Percentiles rank a stretch among this genome's conserved stretches.
These are phyloP conservation scores for Rhingia rostrata DNA, from an alignment of 2,888 invertebrate genomes.

Conservation along the genomic window DNA sequence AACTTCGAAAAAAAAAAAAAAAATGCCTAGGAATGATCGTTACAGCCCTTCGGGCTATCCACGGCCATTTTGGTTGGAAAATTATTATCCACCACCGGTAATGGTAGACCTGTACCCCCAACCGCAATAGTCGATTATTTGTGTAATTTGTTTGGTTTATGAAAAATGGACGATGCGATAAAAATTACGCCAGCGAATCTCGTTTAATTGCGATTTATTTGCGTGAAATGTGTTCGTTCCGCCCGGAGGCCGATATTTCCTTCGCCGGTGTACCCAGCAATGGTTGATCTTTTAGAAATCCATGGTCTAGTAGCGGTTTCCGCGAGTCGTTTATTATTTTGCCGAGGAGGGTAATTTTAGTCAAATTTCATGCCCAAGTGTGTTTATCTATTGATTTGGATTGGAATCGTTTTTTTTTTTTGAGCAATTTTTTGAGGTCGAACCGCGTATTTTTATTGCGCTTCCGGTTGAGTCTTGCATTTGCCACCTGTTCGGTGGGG, in stretches of 20 bases:
- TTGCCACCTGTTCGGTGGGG: conserved; percentile 24
- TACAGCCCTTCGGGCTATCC: conserved; percentile 23
- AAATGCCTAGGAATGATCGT: conserved; percentile 19
- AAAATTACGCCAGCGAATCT: conserved; percentile 46
- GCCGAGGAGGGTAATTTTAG: conserved; percentile 20
- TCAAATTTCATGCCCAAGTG: conserved; percentile 11
- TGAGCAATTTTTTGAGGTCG: conserved; percentile 26
- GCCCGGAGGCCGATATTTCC: conserved; percentile 29
- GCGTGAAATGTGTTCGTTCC: conserved; percentile 52
- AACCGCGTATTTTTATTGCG: conserved; percentile 7
- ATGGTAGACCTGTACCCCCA: not conserved
- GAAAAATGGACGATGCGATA: conserved; percentile 45
- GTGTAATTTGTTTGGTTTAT: conserved; percentile 52
- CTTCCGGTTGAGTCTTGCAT: conserved; percentile 59
- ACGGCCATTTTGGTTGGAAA: conserved; percentile 15
- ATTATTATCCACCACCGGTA: conserved; percentile 3
- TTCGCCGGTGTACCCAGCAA: not conserved
- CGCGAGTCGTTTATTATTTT: conserved; percentile 12
- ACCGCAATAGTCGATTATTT: conserved; percentile 39
- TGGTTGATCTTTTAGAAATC: conserved; percentile 8
- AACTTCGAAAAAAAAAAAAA: not conserved
- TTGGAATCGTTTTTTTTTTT: conserved; percentile 5
- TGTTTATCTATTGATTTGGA: conserved; percentile 23
- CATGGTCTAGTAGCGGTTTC: conserved; percentile 6
- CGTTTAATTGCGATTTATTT: conserved; percentile 73